Evolutionary conservation across 2,113 vertebrate genomes (phyloP).

Genomic region (Periophthalmodon schlosseri): DNA sequence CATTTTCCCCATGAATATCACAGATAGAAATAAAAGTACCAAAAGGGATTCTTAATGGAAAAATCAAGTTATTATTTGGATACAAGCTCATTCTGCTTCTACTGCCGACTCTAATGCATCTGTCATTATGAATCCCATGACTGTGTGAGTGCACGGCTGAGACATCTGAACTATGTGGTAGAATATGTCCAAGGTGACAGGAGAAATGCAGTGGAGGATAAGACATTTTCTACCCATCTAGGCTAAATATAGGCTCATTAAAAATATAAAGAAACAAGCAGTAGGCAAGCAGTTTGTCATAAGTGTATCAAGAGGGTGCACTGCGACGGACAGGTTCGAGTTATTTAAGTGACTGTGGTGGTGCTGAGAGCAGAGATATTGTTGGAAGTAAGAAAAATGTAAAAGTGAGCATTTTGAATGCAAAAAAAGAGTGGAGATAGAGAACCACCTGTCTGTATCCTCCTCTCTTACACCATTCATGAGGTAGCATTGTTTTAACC

Average conservation of each 20-base stretch:
- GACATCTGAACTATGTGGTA: slow-evolving; percentile 31
- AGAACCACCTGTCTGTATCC: slow-evolving; percentile 29
- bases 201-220: slow-evolving; percentile 60
- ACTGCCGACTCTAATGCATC: slow-evolving; percentile 63
- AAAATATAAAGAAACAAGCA: slow-evolving; percentile 66
- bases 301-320: slow-evolving; percentile 31
- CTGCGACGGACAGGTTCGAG: slow-evolving; percentile 46
- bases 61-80: slow-evolving; percentile 59
- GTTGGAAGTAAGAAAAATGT: slow-evolving; percentile 34
- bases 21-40: slow-evolving; percentile 8
- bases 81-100: slow-evolving; percentile 44
- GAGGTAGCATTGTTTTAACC: slow-evolving; percentile 25
- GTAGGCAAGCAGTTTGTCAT: slow-evolving; percentile 41
- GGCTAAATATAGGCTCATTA: slow-evolving; percentile 75
- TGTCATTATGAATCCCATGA: slow-evolving; percentile 52
- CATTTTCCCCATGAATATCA: slow-evolving; percentile 17
- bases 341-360: slow-evolving; percentile 22
- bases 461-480: slow-evolving; percentile 52
- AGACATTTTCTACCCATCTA: slow-evolving; percentile 49
- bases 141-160: slow-evolving; percentile 20
- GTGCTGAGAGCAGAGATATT: slow-evolving; percentile 22
- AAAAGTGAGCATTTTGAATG: slow-evolving; percentile 6
- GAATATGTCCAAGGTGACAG: slow-evolving; percentile 69
- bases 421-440: slow-evolving; percentile 11
- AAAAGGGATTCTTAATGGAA: slow-evolving; percentile 58